Percentiles rank a stretch among this genome's conserved stretches.
Evolutionary conservation across 2,888 invertebrate genomes (phyloP).

Genomic region (Uropetala carovei): DNA sequence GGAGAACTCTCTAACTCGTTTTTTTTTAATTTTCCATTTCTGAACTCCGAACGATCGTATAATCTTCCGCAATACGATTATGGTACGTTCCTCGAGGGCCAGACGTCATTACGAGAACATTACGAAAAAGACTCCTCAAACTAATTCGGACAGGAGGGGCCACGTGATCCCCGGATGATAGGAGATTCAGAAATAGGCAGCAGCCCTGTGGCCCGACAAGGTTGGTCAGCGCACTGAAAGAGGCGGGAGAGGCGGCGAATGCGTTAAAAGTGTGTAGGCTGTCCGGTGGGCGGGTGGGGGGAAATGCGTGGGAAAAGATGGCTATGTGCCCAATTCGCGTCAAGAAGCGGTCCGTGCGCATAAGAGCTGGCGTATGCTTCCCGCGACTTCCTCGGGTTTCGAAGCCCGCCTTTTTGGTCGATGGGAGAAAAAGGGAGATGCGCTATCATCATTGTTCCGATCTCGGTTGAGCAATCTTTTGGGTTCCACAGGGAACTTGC

Average conservation of each 20-base stretch:
- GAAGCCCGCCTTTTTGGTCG: neutral
- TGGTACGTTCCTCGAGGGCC: too few relatives aligned
- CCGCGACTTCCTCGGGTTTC: neutral
- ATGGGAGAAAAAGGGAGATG: neutral
- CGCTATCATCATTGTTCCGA: neutral
- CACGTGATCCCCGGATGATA: neutral
- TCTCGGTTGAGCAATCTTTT: neutral
- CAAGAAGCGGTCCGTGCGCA: neutral
- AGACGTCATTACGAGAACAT: neutral
- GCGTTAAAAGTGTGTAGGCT: neutral
- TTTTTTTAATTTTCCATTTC: too few relatives aligned
- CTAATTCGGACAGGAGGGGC: neutral
- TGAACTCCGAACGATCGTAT: too few relatives aligned
- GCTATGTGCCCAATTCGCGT: neutral
- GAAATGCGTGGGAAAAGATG: neutral
- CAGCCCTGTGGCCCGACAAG: neutral
- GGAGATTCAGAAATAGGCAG: slow-evolving; percentile 10
- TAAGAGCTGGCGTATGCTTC: neutral
- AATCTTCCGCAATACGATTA: too few relatives aligned
- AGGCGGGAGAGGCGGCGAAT: neutral
- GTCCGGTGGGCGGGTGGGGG: neutral
- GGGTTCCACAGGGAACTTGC: neutral
- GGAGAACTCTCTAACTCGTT: too few relatives aligned
- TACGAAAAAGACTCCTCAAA: neutral
- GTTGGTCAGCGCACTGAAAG: slow-evolving; percentile 3